Evolutionary conservation across 2,797 vertebrate species (phyloP).

Genomic region (Lepus oiostolus): DNA sequence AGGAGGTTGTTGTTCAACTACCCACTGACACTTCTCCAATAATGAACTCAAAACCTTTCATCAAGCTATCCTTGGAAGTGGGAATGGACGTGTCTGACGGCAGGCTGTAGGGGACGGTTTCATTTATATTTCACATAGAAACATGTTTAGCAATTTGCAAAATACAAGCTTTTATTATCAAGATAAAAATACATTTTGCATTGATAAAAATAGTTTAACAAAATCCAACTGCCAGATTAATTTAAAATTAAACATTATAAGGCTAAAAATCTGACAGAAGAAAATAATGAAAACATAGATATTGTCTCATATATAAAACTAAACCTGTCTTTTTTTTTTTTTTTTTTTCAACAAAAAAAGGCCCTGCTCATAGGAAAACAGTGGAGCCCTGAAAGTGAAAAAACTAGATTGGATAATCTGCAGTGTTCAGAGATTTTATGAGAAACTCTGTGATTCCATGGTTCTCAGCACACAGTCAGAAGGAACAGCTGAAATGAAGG

Average conservation of each 20-base stretch:
- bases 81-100: neutral
- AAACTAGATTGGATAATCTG: neutral
- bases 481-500: neutral
- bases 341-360: neutral
- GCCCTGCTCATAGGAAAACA: neutral
- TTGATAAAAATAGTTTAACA: neutral
- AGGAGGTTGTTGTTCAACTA: conserved; percentile 10
- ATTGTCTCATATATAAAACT: neutral
- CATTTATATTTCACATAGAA: neutral
- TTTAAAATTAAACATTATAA: neutral
- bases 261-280: neutral
- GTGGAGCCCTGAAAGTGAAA: neutral
- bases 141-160: neutral
- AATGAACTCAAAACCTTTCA: neutral
- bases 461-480: neutral
- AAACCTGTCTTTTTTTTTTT: neutral
- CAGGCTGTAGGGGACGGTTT: neutral
- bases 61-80: neutral
- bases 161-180: neutral
- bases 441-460: neutral
- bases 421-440: neutral
- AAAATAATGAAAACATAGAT: conserved; percentile 1
- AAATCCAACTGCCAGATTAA: conserved; percentile 31
- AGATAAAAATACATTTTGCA: too few species aligned
- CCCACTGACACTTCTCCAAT: conserved; percentile 11